Percentiles rank a stretch among this genome's conserved stretches.
phyloP scores from a whole-genome alignment of 2,888 invertebrate species.

The Troides aeacus region DNA sequence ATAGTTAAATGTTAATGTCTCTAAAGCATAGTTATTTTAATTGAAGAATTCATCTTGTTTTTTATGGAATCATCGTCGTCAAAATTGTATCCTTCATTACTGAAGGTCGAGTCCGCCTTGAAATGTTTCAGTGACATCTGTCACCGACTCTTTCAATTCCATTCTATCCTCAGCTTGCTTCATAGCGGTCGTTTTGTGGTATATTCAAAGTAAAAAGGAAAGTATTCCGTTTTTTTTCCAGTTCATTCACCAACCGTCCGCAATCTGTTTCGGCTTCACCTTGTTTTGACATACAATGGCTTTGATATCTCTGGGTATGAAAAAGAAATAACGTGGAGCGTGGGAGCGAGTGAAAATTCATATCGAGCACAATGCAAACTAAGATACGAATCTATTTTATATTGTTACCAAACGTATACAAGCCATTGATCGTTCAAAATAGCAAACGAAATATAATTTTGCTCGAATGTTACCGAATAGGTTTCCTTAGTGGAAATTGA shows the following conservation, averaged over 20 bases:
- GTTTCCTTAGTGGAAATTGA: too few species aligned
- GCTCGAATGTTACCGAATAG: too few species aligned
- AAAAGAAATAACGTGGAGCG: background rate
- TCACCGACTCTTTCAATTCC: too few species aligned
- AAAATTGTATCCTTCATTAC: too few species aligned
- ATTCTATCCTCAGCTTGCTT: background rate
- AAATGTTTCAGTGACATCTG: too few species aligned
- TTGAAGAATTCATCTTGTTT: too few species aligned
- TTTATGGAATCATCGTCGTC: too few species aligned
- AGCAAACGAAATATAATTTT: too few species aligned
- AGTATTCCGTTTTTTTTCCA: slow-evolving; percentile 22
- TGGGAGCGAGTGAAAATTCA: slow-evolving; percentile 22
- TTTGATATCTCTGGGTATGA: background rate
- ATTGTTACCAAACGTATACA: background rate
- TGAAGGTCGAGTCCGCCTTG: too few species aligned
- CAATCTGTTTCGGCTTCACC: slow-evolving; percentile 14
- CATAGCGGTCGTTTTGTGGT: background rate
- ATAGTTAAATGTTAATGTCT: too few species aligned
- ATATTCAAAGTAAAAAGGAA: slow-evolving; percentile 18
- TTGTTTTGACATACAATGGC: slow-evolving; percentile 9
- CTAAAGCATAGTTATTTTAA: too few species aligned
- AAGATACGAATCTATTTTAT: background rate
- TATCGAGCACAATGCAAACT: background rate
- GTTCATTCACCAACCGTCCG: slow-evolving; percentile 16
- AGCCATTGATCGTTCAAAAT: too few species aligned